These are phyloP conservation scores for Drosophila lutescens DNA, from an alignment of 2,888 invertebrate species.

Conservation along the genomic window DNA sequence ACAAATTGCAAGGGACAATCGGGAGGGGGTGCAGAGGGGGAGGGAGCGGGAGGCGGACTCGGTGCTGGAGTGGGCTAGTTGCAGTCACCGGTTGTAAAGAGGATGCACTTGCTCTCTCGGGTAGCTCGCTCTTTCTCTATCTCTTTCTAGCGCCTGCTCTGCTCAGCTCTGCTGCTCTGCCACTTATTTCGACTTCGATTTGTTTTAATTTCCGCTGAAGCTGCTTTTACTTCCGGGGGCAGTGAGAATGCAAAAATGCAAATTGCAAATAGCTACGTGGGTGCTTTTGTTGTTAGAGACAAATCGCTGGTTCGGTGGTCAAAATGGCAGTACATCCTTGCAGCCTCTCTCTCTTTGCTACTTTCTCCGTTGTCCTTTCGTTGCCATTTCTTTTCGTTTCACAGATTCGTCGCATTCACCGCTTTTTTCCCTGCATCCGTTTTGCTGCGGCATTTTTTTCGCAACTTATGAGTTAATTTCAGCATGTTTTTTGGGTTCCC, in stretches of 20 bases:
- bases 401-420: conserved; percentile 60
- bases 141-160: conserved; percentile 6
- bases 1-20: conserved; percentile 49
- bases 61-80: conserved; percentile 21
- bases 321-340: conserved; percentile 57
- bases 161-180: neutral
- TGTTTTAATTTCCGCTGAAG: conserved; percentile 70
- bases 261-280: conserved; percentile 44
- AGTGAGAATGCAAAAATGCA: conserved; percentile 27
- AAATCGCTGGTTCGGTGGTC: conserved; percentile 74
- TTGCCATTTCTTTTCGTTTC: conserved; percentile 64
- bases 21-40: conserved; percentile 7
- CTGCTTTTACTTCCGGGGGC: conserved; percentile 63
- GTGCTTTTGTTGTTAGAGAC: conserved; percentile 57
- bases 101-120: conserved; percentile 33
- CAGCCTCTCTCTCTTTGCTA: conserved; percentile 44
- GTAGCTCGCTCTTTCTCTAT: conserved; percentile 18
- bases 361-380: conserved; percentile 44
- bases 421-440: conserved; percentile 40
- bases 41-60: conserved; percentile 2
- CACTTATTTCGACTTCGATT: conserved; percentile 59
- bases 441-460: conserved; percentile 73
- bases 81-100: conserved; percentile 45
- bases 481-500: conserved; percentile 46
- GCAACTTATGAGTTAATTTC: conserved; percentile 69